Evolutionary conservation across 2,797 vertebrate species (phyloP).

Genomic region (Lycodopsis pacificus): DNA sequence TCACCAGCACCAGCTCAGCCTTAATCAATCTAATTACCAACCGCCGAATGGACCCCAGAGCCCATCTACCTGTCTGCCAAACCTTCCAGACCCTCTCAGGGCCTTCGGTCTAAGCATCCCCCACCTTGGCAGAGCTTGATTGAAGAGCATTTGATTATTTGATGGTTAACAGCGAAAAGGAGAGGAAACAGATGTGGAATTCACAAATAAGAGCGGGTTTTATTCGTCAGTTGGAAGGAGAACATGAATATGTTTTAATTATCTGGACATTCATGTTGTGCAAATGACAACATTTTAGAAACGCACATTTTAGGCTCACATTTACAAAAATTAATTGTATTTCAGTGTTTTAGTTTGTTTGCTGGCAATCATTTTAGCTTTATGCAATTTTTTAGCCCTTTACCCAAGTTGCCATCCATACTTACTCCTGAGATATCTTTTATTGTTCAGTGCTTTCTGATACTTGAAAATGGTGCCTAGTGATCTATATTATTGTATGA

Average conservation of each 20-base stretch:
- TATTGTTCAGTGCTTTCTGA: not conserved
- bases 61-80: constrained; percentile 54
- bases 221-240: not conserved
- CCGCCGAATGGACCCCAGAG: constrained; percentile 55
- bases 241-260: not conserved
- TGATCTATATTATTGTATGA: not conserved
- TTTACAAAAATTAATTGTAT: not conserved
- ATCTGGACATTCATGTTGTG: not conserved
- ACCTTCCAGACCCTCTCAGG: constrained; percentile 13
- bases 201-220: not conserved
- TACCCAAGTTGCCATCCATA: not conserved
- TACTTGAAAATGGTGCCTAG: not conserved
- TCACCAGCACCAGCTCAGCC: constrained; percentile 62
- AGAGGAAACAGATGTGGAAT: not conserved
- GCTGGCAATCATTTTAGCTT: not conserved
- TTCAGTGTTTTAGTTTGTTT: not conserved
- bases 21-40: constrained; percentile 79
- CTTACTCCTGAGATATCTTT: not conserved
- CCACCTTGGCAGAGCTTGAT: not conserved
- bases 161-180: constrained; percentile 3
- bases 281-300: not conserved
- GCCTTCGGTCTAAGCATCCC: constrained; percentile 8
- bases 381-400: not conserved
- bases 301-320: not conserved
- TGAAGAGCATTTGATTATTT: constrained; percentile 13